These are phyloP conservation scores for Pelmatolapia mariae DNA, from an alignment of 2,113 vertebrate genomes.

Conservation along the genomic window DNA sequence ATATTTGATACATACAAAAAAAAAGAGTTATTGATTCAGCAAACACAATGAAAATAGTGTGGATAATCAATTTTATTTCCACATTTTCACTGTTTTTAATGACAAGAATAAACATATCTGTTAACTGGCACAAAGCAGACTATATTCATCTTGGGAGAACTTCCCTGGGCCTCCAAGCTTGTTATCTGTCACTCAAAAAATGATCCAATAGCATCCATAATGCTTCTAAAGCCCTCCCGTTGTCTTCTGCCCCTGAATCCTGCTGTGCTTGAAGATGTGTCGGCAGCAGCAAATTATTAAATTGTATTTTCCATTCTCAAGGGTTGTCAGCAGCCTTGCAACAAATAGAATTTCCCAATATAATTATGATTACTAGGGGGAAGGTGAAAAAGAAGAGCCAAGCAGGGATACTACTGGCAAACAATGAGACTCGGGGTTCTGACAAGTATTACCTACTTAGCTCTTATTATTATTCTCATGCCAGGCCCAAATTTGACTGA, in stretches of 20 bases:
- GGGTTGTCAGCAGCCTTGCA: slow-evolving; percentile 39
- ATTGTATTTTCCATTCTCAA: slow-evolving; percentile 51
- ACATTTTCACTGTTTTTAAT: not conserved
- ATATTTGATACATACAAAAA: not conserved
- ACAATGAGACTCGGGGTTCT: not conserved
- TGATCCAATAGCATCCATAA: slow-evolving; percentile 53
- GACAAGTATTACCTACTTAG: not conserved
- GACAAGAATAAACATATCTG: slow-evolving; percentile 22
- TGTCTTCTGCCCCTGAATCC: slow-evolving; percentile 50
- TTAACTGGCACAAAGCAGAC: not conserved
- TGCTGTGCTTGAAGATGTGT: slow-evolving; percentile 55
- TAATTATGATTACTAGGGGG: slow-evolving; percentile 44
- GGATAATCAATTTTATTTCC: not conserved
- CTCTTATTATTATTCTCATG: slow-evolving; percentile 1
- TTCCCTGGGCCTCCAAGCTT: slow-evolving; percentile 30
- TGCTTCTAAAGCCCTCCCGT: slow-evolving; percentile 50
- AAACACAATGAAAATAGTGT: not conserved
- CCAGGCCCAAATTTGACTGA: slow-evolving; percentile 6
- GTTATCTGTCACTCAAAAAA: slow-evolving; percentile 60
- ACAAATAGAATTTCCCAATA: slow-evolving; percentile 58
- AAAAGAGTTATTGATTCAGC: not conserved
- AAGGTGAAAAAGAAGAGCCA: slow-evolving; percentile 19
- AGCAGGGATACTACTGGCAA: not conserved
- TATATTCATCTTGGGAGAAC: slow-evolving; percentile 1
- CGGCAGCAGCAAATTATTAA: slow-evolving; percentile 51